phyloP scores from a whole-genome alignment of 2,797 vertebrate genomes.

The Triplophysa bombifrons region DNA sequence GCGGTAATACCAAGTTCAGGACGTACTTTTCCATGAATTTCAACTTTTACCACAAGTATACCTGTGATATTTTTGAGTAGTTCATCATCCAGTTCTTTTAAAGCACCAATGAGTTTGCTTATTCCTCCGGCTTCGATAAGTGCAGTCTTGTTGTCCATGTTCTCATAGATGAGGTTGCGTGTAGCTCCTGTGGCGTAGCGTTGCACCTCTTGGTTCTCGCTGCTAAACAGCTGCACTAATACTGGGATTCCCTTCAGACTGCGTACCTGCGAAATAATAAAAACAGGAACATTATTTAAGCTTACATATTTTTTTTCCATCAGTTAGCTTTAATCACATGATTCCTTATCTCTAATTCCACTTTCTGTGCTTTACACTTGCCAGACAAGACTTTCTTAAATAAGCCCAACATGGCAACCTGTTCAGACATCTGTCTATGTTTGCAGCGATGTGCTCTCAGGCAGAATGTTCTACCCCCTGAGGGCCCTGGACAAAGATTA shows the following conservation, averaged over 20 bases:
- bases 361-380: background rate
- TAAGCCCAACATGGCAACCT: constrained; percentile 35
- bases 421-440: constrained; percentile 35
- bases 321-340: background rate
- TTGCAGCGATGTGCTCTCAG: constrained; percentile 42
- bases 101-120: constrained; percentile 79
- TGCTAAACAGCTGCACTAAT: constrained; percentile 90
- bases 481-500: constrained; percentile 44
- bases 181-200: constrained; percentile 90
- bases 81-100: constrained; percentile 86
- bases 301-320: background rate
- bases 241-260: constrained; percentile 84
- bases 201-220: constrained; percentile 89
- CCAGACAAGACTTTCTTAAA: background rate
- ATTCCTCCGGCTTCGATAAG: constrained; percentile 90
- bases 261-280: constrained; percentile 77
- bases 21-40: background rate
- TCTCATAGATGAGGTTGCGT: constrained; percentile 96
- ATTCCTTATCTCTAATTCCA: background rate
- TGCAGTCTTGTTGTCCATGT: constrained; percentile 85
- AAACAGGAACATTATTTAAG: background rate
- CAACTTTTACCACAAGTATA: constrained; percentile 51
- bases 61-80: constrained; percentile 94
- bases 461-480: constrained; percentile 43
- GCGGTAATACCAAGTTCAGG: background rate